Percentiles rank a stretch among this genome's conserved stretches.
Evolutionary conservation across 1,140 invertebrate species (phyloP).

Genomic region (Tetramorium parvispinum): DNA sequence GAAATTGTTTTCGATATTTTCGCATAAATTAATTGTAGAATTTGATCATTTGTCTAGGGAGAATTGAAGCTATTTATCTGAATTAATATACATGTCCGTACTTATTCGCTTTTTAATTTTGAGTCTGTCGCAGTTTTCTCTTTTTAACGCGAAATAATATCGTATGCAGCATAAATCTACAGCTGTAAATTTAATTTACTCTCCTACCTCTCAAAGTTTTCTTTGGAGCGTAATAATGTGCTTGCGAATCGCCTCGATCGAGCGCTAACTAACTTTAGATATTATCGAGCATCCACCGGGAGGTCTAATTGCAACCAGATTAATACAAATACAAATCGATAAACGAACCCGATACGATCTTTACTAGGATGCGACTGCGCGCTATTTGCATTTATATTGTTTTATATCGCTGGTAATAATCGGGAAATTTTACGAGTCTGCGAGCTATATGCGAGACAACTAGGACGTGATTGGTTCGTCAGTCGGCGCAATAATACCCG

Average conservation of each 20-base stretch:
- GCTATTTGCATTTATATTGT: constrained; percentile 58
- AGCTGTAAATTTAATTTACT: constrained; percentile 44
- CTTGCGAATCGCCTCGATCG: constrained; percentile 23
- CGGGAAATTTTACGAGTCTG: constrained; percentile 40
- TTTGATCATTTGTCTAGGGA: background rate
- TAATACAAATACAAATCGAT: constrained; percentile 58
- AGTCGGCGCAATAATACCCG: constrained; percentile 37
- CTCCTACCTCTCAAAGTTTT: constrained; percentile 35
- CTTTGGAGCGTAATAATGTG: constrained; percentile 27
- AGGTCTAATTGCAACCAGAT: constrained; percentile 12
- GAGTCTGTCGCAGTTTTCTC: background rate
- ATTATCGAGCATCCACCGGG: constrained; percentile 21
- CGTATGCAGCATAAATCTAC: background rate
- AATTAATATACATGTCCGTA: background rate
- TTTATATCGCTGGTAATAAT: constrained; percentile 47
- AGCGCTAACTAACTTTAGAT: constrained; percentile 36
- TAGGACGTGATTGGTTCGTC: constrained; percentile 31
- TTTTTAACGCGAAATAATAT: background rate
- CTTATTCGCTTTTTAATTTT: background rate
- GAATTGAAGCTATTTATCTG: background rate
- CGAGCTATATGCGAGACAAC: background rate
- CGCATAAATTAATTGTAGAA: background rate
- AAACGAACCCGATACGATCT: constrained; percentile 27
- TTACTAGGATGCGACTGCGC: background rate
- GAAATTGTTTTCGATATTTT: background rate